Percentiles rank a stretch among this genome's conserved stretches.
These are phyloP conservation scores for Bombus picipes DNA, from an alignment of 1,140 invertebrate genomes.

Conservation along the genomic window DNA sequence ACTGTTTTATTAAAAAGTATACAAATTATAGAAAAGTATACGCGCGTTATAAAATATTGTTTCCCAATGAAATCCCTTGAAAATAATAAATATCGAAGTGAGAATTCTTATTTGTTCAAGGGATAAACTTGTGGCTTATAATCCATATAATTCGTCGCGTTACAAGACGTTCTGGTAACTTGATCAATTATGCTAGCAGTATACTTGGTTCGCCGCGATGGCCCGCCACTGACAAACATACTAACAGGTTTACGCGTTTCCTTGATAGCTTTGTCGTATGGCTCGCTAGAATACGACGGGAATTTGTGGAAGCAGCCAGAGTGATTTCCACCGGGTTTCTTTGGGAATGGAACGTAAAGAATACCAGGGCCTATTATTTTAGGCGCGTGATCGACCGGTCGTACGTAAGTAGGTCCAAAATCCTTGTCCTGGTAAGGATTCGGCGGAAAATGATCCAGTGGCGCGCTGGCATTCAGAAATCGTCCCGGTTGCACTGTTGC, in stretches of 20 bases:
- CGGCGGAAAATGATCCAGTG: constrained; percentile 67
- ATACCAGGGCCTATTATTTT: constrained; percentile 15
- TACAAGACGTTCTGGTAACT: constrained; percentile 74
- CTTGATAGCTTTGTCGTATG: constrained; percentile 50
- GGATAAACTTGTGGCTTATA: constrained; percentile 72
- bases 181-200: constrained; percentile 74
- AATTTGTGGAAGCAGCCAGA: constrained; percentile 75
- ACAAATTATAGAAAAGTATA: no score
- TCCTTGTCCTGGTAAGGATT: constrained; percentile 67
- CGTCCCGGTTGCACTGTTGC: constrained; percentile 22
- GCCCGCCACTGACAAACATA: constrained; percentile 62
- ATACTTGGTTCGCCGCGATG: constrained; percentile 68
- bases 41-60: no score
- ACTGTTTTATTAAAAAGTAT: no score
- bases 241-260: constrained; percentile 5
- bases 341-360: constrained; percentile 73
- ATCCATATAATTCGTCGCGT: constrained; percentile 69
- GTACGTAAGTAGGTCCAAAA: constrained; percentile 63
- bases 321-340: constrained; percentile 70
- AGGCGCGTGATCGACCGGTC: constrained; percentile 41
- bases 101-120: constrained; percentile 3
- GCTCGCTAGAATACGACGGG: constrained; percentile 61
- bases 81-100: background rate
- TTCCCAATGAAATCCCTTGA: no score
- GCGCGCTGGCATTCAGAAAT: constrained; percentile 57